phyloP scores from a whole-genome alignment of 2,888 invertebrate species.

The Antheraea yamamai region DNA sequence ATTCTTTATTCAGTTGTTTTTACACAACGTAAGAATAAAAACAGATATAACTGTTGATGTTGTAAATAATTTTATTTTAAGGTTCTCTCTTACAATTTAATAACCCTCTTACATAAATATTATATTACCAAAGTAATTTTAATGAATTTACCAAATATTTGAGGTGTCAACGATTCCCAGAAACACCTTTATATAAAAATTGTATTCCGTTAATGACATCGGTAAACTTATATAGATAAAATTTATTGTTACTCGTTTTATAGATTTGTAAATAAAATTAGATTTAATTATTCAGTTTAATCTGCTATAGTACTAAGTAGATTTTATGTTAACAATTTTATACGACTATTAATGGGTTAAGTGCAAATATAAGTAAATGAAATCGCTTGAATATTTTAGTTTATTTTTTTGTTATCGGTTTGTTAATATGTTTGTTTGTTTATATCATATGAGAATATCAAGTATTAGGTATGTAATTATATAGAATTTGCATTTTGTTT shows the following conservation, averaged over 20 bases:
- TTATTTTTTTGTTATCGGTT: neutral
- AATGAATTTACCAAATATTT: constrained; percentile 24
- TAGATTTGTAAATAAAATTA: constrained; percentile 56
- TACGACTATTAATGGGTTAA: constrained; percentile 36
- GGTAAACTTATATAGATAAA: constrained; percentile 33
- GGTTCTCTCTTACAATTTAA: constrained; percentile 29
- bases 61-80: constrained; percentile 38
- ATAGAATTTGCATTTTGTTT: neutral
- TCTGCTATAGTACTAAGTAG: constrained; percentile 1
- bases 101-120: constrained; percentile 33
- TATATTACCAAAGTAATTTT: constrained; percentile 41
- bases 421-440: neutral
- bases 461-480: neutral
- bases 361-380: constrained; percentile 39
- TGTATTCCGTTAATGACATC: constrained; percentile 18
- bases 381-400: neutral
- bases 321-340: neutral
- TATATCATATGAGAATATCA: neutral
- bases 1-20: constrained; percentile 60
- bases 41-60: constrained; percentile 31
- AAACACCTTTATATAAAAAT: neutral
- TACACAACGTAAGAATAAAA: constrained; percentile 53
- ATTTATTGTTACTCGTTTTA: constrained; percentile 52
- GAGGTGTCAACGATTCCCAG: neutral
- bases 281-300: constrained; percentile 27